Evolutionary conservation across 30 jellyfish, hydroid and myxozoan species (phyloP).

Genomic region (Chrysaora quinquecirrha): DNA sequence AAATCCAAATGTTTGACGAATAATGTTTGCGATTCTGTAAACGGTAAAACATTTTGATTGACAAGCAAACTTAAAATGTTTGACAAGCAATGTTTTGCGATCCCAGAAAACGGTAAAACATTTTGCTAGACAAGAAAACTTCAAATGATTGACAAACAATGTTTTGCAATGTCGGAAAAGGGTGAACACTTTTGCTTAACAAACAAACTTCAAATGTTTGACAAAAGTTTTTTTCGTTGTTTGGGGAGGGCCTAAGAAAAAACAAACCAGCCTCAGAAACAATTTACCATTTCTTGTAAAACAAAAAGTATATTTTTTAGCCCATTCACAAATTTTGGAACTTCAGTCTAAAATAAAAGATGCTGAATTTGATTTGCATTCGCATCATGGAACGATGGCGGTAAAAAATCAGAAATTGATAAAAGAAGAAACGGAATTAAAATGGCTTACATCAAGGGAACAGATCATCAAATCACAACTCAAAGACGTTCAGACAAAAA

Average conservation of each 20-base stretch:
- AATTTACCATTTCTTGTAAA: background rate
- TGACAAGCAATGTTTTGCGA: no score
- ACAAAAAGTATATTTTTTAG: constrained; percentile 6
- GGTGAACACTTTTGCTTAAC: no score
- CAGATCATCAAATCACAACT: constrained; percentile 25
- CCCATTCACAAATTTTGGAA: constrained; percentile 62
- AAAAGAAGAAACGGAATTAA: constrained; percentile 64
- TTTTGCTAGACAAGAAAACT: no score
- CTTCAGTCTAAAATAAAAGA: constrained; percentile 65
- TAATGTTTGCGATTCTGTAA: no score
- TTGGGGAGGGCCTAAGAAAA: background rate
- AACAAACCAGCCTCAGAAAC: background rate
- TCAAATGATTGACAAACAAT: no score
- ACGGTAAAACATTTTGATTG: no score
- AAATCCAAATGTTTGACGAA: no score
- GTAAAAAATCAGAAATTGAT: constrained; percentile 59
- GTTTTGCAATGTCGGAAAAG: no score
- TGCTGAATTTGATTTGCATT: constrained; percentile 59
- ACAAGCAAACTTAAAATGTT: no score
- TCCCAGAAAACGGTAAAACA: no score
- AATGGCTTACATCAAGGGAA: constrained; percentile 67
- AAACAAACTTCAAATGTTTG: no score
- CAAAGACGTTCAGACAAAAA: constrained; percentile 5
- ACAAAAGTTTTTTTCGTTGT: no score
- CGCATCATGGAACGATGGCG: constrained; percentile 59